Evolutionary conservation across 2,113 vertebrate species (phyloP).

Genomic region (Clarias macrocephalus): DNA sequence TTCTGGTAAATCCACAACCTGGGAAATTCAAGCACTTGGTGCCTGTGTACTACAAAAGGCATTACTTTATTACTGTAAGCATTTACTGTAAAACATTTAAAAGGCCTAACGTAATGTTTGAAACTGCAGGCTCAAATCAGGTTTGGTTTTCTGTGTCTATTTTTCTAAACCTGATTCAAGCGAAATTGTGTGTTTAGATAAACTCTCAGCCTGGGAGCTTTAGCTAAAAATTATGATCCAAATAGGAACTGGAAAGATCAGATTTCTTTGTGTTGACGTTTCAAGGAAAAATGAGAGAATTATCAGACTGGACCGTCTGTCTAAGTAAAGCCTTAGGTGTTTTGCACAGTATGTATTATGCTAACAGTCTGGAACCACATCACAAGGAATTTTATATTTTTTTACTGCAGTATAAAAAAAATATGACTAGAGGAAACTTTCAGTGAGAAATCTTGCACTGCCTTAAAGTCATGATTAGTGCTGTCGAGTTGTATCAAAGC

Average conservation of each 20-base stretch:
- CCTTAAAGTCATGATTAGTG: background rate
- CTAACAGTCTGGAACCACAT: slow-evolving; percentile 14
- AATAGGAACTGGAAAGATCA: background rate
- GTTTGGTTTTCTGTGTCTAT: background rate
- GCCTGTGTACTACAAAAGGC: background rate
- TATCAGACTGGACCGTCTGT: background rate
- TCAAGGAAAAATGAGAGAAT: background rate
- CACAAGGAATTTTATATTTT: background rate
- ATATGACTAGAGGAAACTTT: slow-evolving; percentile 9
- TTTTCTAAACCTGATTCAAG: background rate
- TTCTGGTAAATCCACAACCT: background rate
- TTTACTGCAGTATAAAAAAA: slow-evolving; percentile 14
- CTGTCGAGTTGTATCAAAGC: slow-evolving; percentile 1
- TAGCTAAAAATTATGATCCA: background rate
- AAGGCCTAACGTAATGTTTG: background rate
- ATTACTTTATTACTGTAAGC: no score
- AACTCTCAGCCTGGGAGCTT: background rate
- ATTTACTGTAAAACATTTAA: slow-evolving; percentile 3
- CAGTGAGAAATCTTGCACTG: slow-evolving; percentile 17
- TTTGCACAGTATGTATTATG: slow-evolving; percentile 5
- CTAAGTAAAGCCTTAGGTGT: background rate
- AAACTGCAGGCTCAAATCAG: background rate
- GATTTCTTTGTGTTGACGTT: background rate
- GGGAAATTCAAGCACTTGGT: background rate
- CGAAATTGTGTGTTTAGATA: background rate